Conservation (phyloP, 1,140 invertebrate species). For the Prorops nasuta region DNA sequence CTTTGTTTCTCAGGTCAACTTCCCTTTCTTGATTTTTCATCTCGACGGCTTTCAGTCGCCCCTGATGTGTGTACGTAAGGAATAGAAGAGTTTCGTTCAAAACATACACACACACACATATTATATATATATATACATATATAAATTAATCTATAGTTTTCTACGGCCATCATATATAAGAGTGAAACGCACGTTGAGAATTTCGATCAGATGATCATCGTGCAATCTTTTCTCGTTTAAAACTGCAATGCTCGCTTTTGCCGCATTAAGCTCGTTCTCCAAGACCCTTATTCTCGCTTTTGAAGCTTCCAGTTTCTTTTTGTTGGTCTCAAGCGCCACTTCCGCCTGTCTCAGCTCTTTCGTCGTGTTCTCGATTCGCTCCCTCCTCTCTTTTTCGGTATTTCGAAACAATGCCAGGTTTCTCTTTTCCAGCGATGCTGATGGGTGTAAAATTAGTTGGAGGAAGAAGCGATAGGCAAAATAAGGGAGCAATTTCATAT, state of each 20-base stretch:
- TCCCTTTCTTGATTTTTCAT: constrained; percentile 30
- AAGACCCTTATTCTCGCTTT: constrained; percentile 60
- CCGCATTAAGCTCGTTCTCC: constrained; percentile 54
- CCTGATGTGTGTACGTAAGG: constrained; percentile 19
- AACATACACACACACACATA: too few species aligned
- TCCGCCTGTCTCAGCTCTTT: constrained; percentile 54
- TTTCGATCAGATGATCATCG: constrained; percentile 60
- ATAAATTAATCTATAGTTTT: too few species aligned
- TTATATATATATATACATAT: too few species aligned
- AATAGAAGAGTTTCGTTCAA: too few species aligned
- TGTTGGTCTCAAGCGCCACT: constrained; percentile 50
- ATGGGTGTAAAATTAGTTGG: constrained; percentile 3
- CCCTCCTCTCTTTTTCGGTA: constrained; percentile 59
- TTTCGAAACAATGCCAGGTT: constrained; percentile 47
- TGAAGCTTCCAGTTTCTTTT: constrained; percentile 60
- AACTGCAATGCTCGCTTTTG: constrained; percentile 56
- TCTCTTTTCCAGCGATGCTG: constrained; percentile 23
- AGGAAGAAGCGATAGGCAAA: not conserved
- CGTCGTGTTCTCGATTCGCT: constrained; percentile 54
- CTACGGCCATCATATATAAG: too few species aligned
- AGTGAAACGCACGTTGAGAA: constrained; percentile 55
- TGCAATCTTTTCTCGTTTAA: constrained; percentile 59
- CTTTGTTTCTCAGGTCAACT: constrained; percentile 16
- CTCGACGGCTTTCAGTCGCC: constrained; percentile 30
- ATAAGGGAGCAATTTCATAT: not conserved